Conservation (phyloP, 2,113 vertebrate genomes). For the Hyperoodon ampullatus region DNA sequence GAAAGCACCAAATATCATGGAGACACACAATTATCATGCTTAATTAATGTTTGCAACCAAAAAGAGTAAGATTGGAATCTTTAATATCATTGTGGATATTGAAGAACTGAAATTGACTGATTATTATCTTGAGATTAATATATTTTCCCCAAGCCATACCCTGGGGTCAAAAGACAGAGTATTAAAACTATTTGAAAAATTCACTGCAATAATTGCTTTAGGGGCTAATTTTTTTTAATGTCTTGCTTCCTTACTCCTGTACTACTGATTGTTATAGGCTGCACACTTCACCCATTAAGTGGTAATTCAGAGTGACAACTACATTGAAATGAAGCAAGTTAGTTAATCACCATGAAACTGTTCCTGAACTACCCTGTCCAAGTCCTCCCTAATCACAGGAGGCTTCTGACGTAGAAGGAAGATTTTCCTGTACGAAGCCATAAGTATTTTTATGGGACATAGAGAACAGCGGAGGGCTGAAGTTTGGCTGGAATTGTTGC, state of each 20-base stretch:
- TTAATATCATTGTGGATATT: conserved; percentile 74
- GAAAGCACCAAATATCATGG: conserved; percentile 74
- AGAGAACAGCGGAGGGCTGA: not conserved
- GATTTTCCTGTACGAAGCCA: not conserved
- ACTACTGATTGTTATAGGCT: conserved; percentile 57
- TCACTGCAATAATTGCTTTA: conserved; percentile 78
- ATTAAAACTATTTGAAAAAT: conserved; percentile 78
- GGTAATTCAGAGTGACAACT: conserved; percentile 80
- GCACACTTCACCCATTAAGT: conserved; percentile 78
- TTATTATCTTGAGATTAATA: conserved; percentile 80
- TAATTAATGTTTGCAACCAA: conserved; percentile 80
- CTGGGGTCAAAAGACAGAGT: conserved; percentile 72
- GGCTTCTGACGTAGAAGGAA: conserved; percentile 10
- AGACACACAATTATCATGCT: conserved; percentile 77
- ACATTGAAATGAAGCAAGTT: conserved; percentile 76
- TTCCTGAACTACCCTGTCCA: conserved; percentile 52
- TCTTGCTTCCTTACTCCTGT: conserved; percentile 66
- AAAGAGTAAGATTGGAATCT: conserved; percentile 73
- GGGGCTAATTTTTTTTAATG: conserved; percentile 77
- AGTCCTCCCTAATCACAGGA: not conserved
- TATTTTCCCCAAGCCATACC: conserved; percentile 69
- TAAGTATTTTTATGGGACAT: conserved; percentile 15
- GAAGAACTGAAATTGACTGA: conserved; percentile 76
- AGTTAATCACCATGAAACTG: conserved; percentile 80
- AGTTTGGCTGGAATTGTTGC: not conserved